Base-by-base conservation (phyloP, 30 jellyfish, hydroid and myxozoan genomes). In the Turritopsis rubra region DNA sequence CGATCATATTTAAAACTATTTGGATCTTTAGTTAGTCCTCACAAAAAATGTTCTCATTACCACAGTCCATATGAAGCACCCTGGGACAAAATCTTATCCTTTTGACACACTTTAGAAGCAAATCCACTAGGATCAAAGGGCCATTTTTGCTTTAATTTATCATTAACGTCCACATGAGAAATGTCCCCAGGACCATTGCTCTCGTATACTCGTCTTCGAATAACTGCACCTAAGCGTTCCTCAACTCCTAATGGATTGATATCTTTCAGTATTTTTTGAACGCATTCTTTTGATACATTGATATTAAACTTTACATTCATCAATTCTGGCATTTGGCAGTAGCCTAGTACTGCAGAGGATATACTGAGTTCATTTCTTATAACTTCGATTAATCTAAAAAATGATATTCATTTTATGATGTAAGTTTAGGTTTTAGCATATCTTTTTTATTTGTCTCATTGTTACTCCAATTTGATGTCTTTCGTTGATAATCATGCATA, bases 221-320 rank as follows among this genome's bases (percentile, higher is more conserved):
- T n/a, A n/a, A n/a, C n/a, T n/a, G n/a, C n/a, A n/a, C n/a, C n/a
- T n/a, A n/a, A n/a, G n/a, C n/a, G n/a, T n/a, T n/a, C n/a, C n/a
- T n/a, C n/a, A n/a, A n/a, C n/a, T 27, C 85, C 85, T 27, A n/a
- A 52, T 23, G 85, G 85, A 78, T 78, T 81, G 21, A 1, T 72
- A 21, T 27, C 25, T 23, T 54, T 41, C 25, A 78, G 29, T 78
- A 52, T 52, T 19, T 29, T 52, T 54, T 72, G 65, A 23, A 78
- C 85, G 16, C 21, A 1, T 72, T 78, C 85, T 53, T 78, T 78
- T 29, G 85, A 31, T 18, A 78, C 85, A 27, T 27, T 30, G 75
- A 74, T 27, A 27, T 68, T 27, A 68, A 0, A 68, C 77, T 68
- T 68, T 0, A 68, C 28, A 9, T 23, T 27, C 8, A 68, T 19